phyloP scores from a whole-genome alignment of 2,888 invertebrate species.

The Reticulitermes lucifugus region DNA sequence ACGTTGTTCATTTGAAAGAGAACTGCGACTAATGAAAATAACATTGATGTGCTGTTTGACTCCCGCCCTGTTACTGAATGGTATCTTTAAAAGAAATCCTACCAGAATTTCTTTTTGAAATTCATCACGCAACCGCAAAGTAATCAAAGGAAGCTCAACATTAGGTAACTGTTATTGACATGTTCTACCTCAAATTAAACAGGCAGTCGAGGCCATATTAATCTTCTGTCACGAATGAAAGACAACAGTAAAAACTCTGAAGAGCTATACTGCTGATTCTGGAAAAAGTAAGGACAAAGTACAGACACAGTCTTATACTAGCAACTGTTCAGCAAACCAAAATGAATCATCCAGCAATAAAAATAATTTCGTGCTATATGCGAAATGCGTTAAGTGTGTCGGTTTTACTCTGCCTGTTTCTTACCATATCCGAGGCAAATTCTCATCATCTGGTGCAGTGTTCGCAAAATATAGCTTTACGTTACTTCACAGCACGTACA shows the following conservation, averaged over 20 bases:
- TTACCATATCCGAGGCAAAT: not conserved
- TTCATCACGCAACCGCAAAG: conserved; percentile 13
- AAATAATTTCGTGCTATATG: not conserved
- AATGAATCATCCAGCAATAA: not conserved
- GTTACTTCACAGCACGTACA: not conserved
- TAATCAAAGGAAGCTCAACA: not conserved
- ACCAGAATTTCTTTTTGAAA: not conserved
- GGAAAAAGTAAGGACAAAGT: no score
- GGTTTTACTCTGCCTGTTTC: not conserved
- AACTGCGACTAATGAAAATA: no score
- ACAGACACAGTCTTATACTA: not conserved
- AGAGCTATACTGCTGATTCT: no score
- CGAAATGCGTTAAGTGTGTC: not conserved
- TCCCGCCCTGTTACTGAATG: no score
- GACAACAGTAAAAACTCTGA: no score
- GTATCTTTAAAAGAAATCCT: no score
- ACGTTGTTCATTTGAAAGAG: no score
- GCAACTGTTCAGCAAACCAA: not conserved
- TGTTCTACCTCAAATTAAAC: not conserved
- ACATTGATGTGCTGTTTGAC: no score
- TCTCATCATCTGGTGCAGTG: not conserved
- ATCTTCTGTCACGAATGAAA: no score
- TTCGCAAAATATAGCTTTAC: not conserved
- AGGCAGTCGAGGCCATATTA: no score
- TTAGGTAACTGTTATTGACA: not conserved